Evolutionary conservation across 1,140 invertebrate genomes (phyloP), one percentile per base, ranked within the genome.

Genomic region (Bombus terrestris): DNA sequence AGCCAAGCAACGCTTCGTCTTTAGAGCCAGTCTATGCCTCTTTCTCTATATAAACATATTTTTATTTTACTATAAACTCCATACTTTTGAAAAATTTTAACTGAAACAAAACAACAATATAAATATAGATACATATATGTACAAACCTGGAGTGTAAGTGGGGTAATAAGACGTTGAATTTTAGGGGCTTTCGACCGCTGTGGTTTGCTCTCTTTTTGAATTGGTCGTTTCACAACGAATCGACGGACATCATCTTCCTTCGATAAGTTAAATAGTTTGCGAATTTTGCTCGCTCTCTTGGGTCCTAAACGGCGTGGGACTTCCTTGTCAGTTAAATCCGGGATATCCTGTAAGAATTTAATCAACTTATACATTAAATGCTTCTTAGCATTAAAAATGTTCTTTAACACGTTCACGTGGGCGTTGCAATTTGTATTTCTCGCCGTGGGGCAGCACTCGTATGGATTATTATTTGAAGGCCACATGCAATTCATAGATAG

Each of bases 201-300:
- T 93, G 97, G 97, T 94, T 98, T 98, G 92, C 98, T 98, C 94
- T 99, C 99, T 95, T 99, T 99, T 72, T 97, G 96, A 74, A 99
- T 95, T 32, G 99, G 98, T 86, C 98, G 96, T 93, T 98, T 98
- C 72, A 99, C 98, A 71, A 99, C 99, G 94, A 98, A 99, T 89
- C 98, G 98, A 89, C 98, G 97, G 0, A 99, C 99, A 96, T 99
- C 99, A 96, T 99, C 99, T 93, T 99, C 97, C 95, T 99, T 99
- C 88, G 96, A 96, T 87, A 99, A 95, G 95, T 99, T 99, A 95
- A 99, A 99, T 57, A 99, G 96, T 94, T 99, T 99, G 78, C 99
- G 97, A 95, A 99, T 99, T 95, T 99, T 99, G 91, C 98, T 99
- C 0, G 99, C 99, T 95, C 99, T 97, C 95, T 99, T 99, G 57